A percentile compares a stretch with the other conserved stretches of the same genome.
Evolutionary conservation across 2,797 vertebrate genomes (phyloP).

Genomic region (Neoniphon sammara): DNA sequence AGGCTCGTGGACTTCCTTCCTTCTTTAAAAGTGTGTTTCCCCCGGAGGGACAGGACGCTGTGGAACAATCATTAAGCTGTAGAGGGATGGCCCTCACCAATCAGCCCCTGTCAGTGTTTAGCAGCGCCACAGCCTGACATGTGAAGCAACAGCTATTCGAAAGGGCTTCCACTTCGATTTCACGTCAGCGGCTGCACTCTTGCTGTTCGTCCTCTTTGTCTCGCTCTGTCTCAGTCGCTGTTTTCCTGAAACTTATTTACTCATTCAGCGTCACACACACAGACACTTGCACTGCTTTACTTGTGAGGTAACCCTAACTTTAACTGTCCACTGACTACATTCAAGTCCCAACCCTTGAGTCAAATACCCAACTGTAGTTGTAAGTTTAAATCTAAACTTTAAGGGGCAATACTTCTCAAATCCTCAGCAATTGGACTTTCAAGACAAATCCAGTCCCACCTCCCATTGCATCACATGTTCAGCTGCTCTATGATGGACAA

Average conservation of each 20-base stretch:
- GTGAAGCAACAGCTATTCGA: slow-evolving; percentile 69
- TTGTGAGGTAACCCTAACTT: slow-evolving; percentile 11
- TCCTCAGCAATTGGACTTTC: too few relatives aligned
- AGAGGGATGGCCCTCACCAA: slow-evolving; percentile 53
- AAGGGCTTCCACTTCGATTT: slow-evolving; percentile 52
- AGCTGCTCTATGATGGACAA: too few relatives aligned
- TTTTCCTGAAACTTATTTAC: slow-evolving; percentile 39
- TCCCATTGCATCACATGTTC: too few relatives aligned
- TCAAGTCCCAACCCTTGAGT: too few relatives aligned
- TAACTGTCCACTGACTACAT: background rate
- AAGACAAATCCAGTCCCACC: too few relatives aligned
- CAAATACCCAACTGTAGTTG: too few relatives aligned
- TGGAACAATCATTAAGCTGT: slow-evolving; percentile 62
- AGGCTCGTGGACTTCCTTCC: slow-evolving; percentile 70
- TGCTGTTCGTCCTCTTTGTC: slow-evolving; percentile 56
- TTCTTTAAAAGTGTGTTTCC: slow-evolving; percentile 68
- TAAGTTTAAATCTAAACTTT: too few relatives aligned
- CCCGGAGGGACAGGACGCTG: slow-evolving; percentile 64
- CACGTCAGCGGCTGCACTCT: slow-evolving; percentile 57
- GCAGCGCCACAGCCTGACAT: slow-evolving; percentile 60
- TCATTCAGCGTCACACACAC: slow-evolving; percentile 36
- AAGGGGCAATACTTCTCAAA: too few relatives aligned
- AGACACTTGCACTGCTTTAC: background rate
- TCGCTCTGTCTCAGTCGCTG: slow-evolving; percentile 41
- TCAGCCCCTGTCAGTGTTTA: slow-evolving; percentile 64